phyloP scores from a whole-genome alignment of 2,113 vertebrate genomes.

The Mugil cephalus region DNA sequence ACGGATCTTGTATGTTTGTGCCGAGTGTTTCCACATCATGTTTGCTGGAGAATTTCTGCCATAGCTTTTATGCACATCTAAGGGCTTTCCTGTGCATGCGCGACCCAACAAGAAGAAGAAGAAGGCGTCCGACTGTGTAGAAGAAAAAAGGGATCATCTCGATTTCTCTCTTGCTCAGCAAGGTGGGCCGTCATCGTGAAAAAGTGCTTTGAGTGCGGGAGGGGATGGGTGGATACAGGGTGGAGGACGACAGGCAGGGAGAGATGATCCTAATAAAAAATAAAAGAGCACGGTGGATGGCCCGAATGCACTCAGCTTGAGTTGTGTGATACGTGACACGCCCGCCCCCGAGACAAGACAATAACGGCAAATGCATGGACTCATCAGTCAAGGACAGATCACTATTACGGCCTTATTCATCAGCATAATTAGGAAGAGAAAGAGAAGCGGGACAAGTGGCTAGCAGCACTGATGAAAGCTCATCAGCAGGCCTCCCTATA shows the following conservation, averaged over 20 bases:
- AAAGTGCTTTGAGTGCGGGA: background rate
- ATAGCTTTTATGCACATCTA: background rate
- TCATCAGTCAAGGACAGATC: slow-evolving; percentile 69
- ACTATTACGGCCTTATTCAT: slow-evolving; percentile 70
- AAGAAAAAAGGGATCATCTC: slow-evolving; percentile 52
- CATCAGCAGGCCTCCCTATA: slow-evolving; percentile 67
- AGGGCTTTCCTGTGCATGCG: slow-evolving; percentile 3
- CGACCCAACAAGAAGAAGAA: background rate
- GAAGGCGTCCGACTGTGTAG: slow-evolving; percentile 25
- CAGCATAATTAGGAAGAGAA: slow-evolving; percentile 73
- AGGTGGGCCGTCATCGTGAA: slow-evolving; percentile 41
- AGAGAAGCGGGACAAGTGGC: slow-evolving; percentile 71
- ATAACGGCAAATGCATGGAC: slow-evolving; percentile 51
- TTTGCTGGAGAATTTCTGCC: no score
- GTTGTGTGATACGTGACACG: slow-evolving; percentile 44
- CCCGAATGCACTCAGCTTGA: slow-evolving; percentile 21
- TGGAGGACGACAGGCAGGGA: slow-evolving; percentile 19
- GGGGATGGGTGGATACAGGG: background rate
- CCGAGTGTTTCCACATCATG: background rate
- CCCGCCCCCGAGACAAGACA: slow-evolving; percentile 50
- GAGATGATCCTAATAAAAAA: slow-evolving; percentile 54
- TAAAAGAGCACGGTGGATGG: slow-evolving; percentile 35
- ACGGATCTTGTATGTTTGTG: slow-evolving; percentile 4
- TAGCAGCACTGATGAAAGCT: slow-evolving; percentile 75
- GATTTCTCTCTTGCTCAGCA: slow-evolving; percentile 61